A percentile compares a stretch with the other conserved stretches of the same genome.
These are phyloP conservation scores for Cerceris ruficornis DNA, from an alignment of 2,888 invertebrate genomes.

Conservation along the genomic window DNA sequence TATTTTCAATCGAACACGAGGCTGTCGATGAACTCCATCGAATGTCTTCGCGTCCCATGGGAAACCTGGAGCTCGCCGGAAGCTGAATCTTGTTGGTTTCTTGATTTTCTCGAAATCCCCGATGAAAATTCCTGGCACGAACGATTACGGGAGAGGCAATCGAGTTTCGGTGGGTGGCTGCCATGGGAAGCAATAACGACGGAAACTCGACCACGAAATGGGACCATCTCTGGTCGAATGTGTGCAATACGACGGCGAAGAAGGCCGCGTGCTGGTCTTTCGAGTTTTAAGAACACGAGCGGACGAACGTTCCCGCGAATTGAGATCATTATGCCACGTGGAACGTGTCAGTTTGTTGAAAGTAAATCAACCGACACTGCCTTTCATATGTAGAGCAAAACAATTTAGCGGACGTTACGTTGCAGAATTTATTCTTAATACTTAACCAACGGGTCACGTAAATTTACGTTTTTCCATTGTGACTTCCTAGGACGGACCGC, in stretches of 20 bases:
- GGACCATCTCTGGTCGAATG: neutral
- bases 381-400: too few species aligned
- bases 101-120: slow-evolving; percentile 51
- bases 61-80: slow-evolving; percentile 17
- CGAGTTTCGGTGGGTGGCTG: slow-evolving; percentile 20
- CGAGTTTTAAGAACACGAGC: neutral
- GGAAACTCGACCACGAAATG: slow-evolving; percentile 17
- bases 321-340: too few species aligned
- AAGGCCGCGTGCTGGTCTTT: neutral
- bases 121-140: slow-evolving; percentile 55
- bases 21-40: slow-evolving; percentile 2
- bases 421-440: too few species aligned
- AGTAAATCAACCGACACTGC: too few species aligned
- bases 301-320: neutral
- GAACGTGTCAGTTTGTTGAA: too few species aligned
- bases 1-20: slow-evolving; percentile 49
- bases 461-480: too few species aligned
- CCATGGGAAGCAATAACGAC: slow-evolving; percentile 35
- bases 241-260: neutral
- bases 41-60: neutral
- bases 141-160: slow-evolving; percentile 58
- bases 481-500: too few species aligned
- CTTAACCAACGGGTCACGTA: too few species aligned
- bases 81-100: slow-evolving; percentile 47
- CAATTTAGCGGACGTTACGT: too few species aligned